Base-by-base conservation (phyloP, 2,888 invertebrate genomes). In the Xanthorhoe designata region DNA sequence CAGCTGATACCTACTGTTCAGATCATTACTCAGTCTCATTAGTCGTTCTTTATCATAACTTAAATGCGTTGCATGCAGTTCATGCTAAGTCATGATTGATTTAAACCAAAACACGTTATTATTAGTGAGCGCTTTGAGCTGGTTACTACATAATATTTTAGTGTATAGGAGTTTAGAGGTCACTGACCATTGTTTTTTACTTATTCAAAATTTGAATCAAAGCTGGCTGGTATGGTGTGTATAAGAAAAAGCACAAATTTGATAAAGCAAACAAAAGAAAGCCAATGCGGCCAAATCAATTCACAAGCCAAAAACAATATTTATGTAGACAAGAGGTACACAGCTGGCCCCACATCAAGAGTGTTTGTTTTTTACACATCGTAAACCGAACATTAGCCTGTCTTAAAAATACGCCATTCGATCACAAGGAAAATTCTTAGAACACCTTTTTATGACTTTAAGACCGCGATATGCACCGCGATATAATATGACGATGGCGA, bases 341-440 rank as follows among this genome's bases (percentile, higher is more conserved):
- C 85, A 86, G 80, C 83, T 81, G 84, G 82, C 72, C 71, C 71
- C 78, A 80, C 85, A 84, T 86, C 88, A 87, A 86, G 85, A 82
- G 79, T 79, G 75, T 77, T 75, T 75, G 78, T 69, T 71, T 82
- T 79, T 82, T 81, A 82, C 78, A 82, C 79, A 79, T 86, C 89
- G 87, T 90, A 90, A 90, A 89, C 89, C 83, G 80, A 78, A 79
- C 87, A 87, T 88, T 85, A 86, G 78, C 73, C 74, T 72, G 80
- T 76, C 78, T 86, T 71, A 79, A 83, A 86, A 72, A 71, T 77
- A 78, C 78, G 74, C 76, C 75, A 75, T 75, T 71, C 72, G 74
- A 72, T 71, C 74, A 78, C 73, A 6, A 76, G 73, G 74, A 76
- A 75, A 73, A 72, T 78, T 80, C 80, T 73, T 63, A 71, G 71